Evolutionary conservation across 1,140 invertebrate species (phyloP), one percentile per base, ranked within the genome.

Genomic region (Brachionus koreanus): DNA sequence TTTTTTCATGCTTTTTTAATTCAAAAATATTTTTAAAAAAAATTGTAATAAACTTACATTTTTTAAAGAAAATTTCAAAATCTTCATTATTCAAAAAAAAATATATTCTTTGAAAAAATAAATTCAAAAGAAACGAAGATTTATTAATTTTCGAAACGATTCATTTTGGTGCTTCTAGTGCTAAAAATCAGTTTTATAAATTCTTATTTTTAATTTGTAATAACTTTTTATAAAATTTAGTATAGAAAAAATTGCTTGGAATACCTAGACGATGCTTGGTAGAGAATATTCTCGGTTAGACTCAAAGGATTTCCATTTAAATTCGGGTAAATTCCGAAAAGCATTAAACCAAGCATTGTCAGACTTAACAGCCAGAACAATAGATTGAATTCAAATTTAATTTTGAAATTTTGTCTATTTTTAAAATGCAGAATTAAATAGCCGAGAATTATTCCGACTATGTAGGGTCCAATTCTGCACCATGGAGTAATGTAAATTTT

Each of bases 391-490:
- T 65, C 76, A 10, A 42, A 42, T 39, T 39, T 37, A 25, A 65
- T 25, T 16, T 61, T 79, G 37, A 79, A 65, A 42, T 37, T n/a
- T 12, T 57, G 7, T 35, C 35, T 79, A 9, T 79, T 79, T 61
- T 79, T 79, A 19, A 61, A 61, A 23, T 42, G 19, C 23, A 79
- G 29, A 39, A 61, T 79, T 3, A 43, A 10, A 67, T 89, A 88
- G 16, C 88, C 90, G 3, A 89, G 84, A 10, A 89, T 42, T 52
- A 91, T 86, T 3, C 90, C 90, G 67, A 91, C 85, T 49, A 90
- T 85, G 83, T 90, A 91, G 7, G 90, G 88, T 9, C 87, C 88
- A 33, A 90, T 88, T 63, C 90, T 85, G 83, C 87, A 89, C 76
- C 76, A 79, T 79, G 76, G 76, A 3, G 46, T 57, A 2, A 79